phyloP scores from a whole-genome alignment of 2,113 vertebrate species.

The Ceyx cyanopectus region DNA sequence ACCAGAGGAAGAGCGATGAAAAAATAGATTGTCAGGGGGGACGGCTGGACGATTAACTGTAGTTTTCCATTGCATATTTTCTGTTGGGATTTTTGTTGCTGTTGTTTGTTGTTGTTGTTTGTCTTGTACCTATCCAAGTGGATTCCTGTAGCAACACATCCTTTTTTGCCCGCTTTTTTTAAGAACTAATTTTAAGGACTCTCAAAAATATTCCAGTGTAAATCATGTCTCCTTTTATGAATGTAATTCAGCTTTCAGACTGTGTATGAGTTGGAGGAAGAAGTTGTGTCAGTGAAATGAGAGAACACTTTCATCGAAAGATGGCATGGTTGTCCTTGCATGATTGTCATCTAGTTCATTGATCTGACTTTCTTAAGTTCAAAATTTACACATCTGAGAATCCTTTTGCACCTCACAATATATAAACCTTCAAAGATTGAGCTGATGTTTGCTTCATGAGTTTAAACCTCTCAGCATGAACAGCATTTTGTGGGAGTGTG shows the following conservation, averaged over 20 bases:
- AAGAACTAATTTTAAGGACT: conserved; percentile 8
- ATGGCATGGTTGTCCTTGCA: conserved; percentile 56
- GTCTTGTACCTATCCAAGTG: neutral
- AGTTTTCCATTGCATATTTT: conserved; percentile 14
- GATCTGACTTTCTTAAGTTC: conserved; percentile 56
- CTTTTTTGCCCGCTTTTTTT: rapidly evolving
- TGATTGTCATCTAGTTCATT: conserved; percentile 43
- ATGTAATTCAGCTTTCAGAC: conserved; percentile 16
- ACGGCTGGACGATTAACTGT: neutral
- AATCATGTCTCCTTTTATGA: neutral
- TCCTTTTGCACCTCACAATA: conserved; percentile 28
- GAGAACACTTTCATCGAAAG: conserved; percentile 5
- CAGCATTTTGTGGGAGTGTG: neutral
- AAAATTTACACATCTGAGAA: conserved; percentile 64
- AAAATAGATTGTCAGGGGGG: neutral
- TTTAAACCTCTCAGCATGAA: conserved; percentile 19
- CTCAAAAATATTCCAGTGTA: neutral
- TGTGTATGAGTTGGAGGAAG: neutral
- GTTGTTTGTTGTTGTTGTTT: neutral
- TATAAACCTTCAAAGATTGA: conserved; percentile 49
- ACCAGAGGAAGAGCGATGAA: neutral
- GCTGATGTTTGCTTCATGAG: conserved; percentile 5
- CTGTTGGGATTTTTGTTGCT: neutral
- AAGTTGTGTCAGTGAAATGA: neutral
- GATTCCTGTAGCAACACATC: neutral